Evolutionary conservation across 2,888 invertebrate species (phyloP).

Genomic region (Strigamia maritima): DNA sequence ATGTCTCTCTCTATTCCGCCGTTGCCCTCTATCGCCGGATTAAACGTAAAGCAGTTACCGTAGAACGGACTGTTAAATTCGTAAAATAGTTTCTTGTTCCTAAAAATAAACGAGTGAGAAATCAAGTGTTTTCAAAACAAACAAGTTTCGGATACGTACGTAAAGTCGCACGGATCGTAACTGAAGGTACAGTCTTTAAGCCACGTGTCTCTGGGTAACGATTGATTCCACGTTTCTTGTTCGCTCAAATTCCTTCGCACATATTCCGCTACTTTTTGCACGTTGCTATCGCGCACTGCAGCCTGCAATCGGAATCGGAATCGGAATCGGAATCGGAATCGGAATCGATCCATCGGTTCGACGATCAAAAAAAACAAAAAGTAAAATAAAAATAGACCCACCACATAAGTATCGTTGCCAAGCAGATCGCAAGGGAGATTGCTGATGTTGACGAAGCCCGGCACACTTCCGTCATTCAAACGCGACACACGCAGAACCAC

Average conservation of each 20-base stretch:
- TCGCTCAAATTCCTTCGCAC: neutral
- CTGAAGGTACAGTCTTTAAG: neutral
- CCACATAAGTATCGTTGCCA: neutral
- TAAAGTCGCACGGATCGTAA: neutral
- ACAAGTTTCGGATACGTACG: neutral
- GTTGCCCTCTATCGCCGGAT: neutral
- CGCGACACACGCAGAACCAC: neutral
- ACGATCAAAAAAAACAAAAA: neutral
- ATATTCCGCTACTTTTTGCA: neutral
- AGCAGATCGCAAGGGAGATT: neutral
- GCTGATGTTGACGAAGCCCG: neutral
- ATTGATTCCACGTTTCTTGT: neutral
- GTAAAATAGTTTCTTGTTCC: neutral
- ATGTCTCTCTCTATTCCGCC: too few relatives aligned
- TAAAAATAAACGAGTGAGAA: neutral
- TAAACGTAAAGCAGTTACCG: neutral
- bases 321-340: too few relatives aligned
- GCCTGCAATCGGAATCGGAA: conserved; percentile 12
- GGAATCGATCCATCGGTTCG: too few relatives aligned
- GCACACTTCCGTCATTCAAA: neutral
- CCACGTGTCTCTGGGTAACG: neutral
- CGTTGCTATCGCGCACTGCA: neutral
- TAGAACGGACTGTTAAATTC: neutral
- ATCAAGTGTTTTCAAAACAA: neutral
- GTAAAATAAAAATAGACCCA: neutral